Evolutionary conservation across 2,113 vertebrate species (phyloP), one percentile per base, ranked within the genome.

Genomic region (Amblyopsis rosae): DNA sequence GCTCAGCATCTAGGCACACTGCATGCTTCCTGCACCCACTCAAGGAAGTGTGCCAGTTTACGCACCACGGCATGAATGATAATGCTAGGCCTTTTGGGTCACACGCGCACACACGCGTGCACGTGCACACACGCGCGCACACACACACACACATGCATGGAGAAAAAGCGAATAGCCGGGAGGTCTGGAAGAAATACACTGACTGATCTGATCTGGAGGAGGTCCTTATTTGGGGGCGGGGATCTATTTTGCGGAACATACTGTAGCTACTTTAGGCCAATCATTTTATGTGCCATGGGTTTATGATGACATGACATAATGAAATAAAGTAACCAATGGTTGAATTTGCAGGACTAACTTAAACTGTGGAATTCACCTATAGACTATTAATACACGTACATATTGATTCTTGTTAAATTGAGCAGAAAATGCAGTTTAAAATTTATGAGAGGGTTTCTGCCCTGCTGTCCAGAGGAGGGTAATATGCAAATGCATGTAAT

Each of bases 1-100:
- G 73, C 60, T 17, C 72, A 48, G 70, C 69, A 8, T 86, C 78
- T 80, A 69, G 65, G 77, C 65, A 60, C 82, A 80, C 87, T 81
- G 81, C 79, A 73, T 79, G 41, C 65, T 71, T 67, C 75, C 68
- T 63, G 54, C 77, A 35, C 54, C 9, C 48, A 60, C 79, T 70
- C 74, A 67, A 72, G 75, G 69, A 71, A 70, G 64, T 45, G 26
- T 51, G 63, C 45, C 73, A 64, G 77, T 77, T 88, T 61, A 49
- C 59, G 12, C 13, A 45, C 10, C 56, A 62, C 17, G 17, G 49
- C 26, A 66, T 56, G 58, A 75, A 17, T n/a, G 61, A 45, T 59
- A 59, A 6, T 3, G 50, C 75, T 53, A 19, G 69, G 49, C 69
- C 49, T 69, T 65, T 60, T 9, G 8, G 58, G 47, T 41, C 16